phyloP scores from a whole-genome alignment of 2,113 vertebrate genomes.

The Nothobranchius kuhntae region DNA sequence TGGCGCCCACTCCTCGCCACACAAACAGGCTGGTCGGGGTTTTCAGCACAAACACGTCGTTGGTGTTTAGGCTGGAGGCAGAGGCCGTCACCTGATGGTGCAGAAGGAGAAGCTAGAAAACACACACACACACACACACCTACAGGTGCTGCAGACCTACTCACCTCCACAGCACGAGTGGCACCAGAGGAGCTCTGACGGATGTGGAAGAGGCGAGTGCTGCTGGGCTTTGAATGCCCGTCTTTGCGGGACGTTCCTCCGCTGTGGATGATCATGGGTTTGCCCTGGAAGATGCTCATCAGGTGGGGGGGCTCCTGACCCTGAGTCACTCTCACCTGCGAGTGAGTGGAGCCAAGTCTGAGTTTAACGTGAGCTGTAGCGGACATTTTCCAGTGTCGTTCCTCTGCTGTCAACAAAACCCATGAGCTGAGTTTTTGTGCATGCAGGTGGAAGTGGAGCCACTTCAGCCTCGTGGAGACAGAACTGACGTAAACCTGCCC shows the following conservation, averaged over 20 bases:
- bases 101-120: neutral
- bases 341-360: neutral
- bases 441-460: neutral
- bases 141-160: neutral
- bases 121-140: neutral
- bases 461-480: neutral
- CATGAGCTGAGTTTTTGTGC: neutral
- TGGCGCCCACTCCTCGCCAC: constrained; percentile 77
- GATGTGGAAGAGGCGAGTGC: constrained; percentile 81
- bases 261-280: constrained; percentile 79
- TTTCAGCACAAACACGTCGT: constrained; percentile 83
- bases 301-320: constrained; percentile 83
- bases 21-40: constrained; percentile 47
- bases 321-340: constrained; percentile 82
- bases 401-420: too few species aligned
- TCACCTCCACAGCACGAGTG: constrained; percentile 80
- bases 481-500: constrained; percentile 33
- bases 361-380: too few species aligned
- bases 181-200: constrained; percentile 73
- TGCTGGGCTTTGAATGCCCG: constrained; percentile 58
- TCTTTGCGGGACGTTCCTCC: constrained; percentile 80
- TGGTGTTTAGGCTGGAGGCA: constrained; percentile 79
- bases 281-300: constrained; percentile 82
- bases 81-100: constrained; percentile 60
- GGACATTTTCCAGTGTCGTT: too few species aligned